Conservation (phyloP, 2,797 vertebrate genomes). For the Pyrrhura leucotis region DNA sequence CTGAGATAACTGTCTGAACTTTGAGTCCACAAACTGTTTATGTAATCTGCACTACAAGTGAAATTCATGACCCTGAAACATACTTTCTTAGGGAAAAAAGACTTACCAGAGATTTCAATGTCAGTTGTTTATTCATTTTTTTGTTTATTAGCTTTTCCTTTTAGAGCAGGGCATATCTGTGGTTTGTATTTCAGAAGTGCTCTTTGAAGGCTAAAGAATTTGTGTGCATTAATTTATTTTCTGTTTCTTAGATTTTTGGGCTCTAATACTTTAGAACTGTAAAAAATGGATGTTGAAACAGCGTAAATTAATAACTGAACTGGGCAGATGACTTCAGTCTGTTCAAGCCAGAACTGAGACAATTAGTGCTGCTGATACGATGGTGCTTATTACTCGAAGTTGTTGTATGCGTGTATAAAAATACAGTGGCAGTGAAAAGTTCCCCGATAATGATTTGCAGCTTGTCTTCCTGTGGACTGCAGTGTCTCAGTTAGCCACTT, state of each 20-base stretch:
- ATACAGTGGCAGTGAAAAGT: background rate
- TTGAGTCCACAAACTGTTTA: background rate
- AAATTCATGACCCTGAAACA: background rate
- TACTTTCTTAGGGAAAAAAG: background rate
- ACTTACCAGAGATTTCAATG: background rate
- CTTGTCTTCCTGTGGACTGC: background rate
- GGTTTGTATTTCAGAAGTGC: background rate
- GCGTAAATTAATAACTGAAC: background rate
- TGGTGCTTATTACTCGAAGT: background rate
- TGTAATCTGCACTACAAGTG: background rate
- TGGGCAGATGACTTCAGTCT: background rate
- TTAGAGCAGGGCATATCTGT: background rate
- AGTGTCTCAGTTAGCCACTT: slow-evolving; percentile 26
- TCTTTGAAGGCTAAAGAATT: background rate
- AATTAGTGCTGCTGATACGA: background rate
- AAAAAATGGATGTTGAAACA: background rate
- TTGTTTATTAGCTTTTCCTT: background rate
- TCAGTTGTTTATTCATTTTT: background rate
- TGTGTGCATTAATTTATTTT: background rate
- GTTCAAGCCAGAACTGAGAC: background rate
- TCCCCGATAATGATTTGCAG: background rate
- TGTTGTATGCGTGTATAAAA: background rate
- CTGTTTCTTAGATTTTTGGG: background rate
- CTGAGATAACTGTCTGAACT: background rate
- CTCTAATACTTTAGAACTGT: background rate